These are phyloP conservation scores for Rhagonycha lutea DNA, from an alignment of 2,888 invertebrate genomes.

Conservation along the genomic window DNA sequence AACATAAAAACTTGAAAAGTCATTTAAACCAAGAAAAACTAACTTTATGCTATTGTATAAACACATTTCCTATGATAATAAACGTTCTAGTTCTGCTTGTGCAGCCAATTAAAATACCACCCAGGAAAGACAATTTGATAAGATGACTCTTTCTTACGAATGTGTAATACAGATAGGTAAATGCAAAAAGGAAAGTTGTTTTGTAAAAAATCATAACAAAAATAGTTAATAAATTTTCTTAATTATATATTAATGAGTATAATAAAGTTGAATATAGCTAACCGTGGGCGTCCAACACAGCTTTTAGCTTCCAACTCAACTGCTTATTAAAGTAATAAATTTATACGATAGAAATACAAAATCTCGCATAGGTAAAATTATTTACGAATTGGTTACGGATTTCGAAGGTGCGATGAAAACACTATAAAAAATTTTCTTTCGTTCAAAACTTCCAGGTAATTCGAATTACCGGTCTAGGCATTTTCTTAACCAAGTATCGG, in stretches of 20 bases:
- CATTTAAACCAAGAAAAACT: background rate
- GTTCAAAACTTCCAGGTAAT: background rate
- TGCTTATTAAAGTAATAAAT: slow-evolving; percentile 22
- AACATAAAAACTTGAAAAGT: background rate
- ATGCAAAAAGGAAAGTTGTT: background rate
- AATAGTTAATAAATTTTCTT: slow-evolving; percentile 13
- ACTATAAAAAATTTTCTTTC: background rate
- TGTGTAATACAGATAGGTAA: background rate
- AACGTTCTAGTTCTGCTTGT: background rate
- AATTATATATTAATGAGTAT: slow-evolving; percentile 22
- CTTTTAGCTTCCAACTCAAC: slow-evolving; percentile 13
- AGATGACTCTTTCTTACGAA: background rate
- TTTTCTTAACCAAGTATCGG: background rate
- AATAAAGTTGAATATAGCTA: slow-evolving; percentile 21
- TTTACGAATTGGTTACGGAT: slow-evolving; percentile 1
- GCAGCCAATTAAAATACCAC: background rate
- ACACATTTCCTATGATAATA: background rate
- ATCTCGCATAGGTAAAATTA: background rate
- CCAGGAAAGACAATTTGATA: background rate
- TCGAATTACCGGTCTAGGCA: background rate
- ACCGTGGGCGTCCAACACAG: slow-evolving; percentile 21
- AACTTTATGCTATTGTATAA: background rate
- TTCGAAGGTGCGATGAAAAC: background rate
- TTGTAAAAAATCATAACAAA: slow-evolving; percentile 1
- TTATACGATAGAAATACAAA: slow-evolving; percentile 8